A percentile compares a stretch with the other conserved stretches of the same genome.
These are phyloP conservation scores for Diarsia mendica DNA, from an alignment of 2,888 invertebrate genomes.

Conservation along the genomic window DNA sequence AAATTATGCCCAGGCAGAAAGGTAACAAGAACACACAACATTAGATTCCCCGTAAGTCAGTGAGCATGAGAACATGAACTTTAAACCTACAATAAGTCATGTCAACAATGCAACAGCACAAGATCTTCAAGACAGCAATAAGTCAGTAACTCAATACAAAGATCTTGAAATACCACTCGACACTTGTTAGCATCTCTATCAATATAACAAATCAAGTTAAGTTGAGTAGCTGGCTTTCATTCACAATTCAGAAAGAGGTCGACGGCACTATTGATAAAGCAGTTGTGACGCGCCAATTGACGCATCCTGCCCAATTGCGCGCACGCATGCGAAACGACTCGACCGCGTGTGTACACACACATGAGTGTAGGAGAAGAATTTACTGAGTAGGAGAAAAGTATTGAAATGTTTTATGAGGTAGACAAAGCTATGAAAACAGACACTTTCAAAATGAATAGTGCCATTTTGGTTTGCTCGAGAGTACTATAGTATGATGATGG, in stretches of 20 bases:
- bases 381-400: background rate
- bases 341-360: slow-evolving; percentile 51
- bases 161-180: slow-evolving; percentile 35
- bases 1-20: background rate
- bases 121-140: background rate
- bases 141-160: slow-evolving; percentile 9
- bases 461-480: background rate
- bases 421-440: background rate
- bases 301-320: slow-evolving; percentile 79
- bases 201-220: slow-evolving; percentile 66
- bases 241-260: slow-evolving; percentile 76
- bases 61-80: too few relatives aligned
- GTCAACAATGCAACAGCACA: too few relatives aligned
- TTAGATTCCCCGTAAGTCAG: too few relatives aligned
- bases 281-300: slow-evolving; percentile 73
- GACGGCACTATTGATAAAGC: slow-evolving; percentile 80
- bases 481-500: background rate
- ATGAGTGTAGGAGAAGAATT: slow-evolving; percentile 18
- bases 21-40: background rate
- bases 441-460: background rate
- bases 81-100: too few relatives aligned
- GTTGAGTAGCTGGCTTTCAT: slow-evolving; percentile 66
- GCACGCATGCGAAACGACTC: slow-evolving; percentile 65
- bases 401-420: background rate
- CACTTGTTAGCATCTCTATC: slow-evolving; percentile 55